Percentiles rank a stretch among this genome's conserved stretches.
These are phyloP conservation scores for Manis javanica DNA, from an alignment of 2,797 vertebrate species.

Conservation along the genomic window DNA sequence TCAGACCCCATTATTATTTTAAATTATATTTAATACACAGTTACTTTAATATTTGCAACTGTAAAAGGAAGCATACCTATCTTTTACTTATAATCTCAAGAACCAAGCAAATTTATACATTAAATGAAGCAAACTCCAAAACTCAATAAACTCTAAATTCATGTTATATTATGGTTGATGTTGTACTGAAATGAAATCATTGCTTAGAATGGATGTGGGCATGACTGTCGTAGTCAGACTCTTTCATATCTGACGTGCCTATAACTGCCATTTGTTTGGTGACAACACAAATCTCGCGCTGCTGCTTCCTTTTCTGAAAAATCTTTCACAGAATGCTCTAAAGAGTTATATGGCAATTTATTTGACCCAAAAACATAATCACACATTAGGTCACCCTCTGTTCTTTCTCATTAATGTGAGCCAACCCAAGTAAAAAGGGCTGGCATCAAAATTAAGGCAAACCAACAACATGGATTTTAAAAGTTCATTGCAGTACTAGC, in stretches of 20 bases:
- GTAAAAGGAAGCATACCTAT: neutral
- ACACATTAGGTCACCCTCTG: neutral
- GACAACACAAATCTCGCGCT: neutral
- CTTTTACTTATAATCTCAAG: neutral
- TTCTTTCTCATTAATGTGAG: neutral
- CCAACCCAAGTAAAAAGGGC: neutral
- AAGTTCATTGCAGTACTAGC: neutral
- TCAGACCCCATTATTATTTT: neutral
- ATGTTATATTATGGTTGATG: neutral
- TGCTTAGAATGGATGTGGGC: neutral
- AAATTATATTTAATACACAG: neutral
- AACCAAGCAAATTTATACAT: neutral
- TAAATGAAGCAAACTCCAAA: neutral
- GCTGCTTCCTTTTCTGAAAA: neutral
- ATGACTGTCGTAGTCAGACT: neutral
- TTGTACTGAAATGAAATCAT: neutral
- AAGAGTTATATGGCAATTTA: neutral
- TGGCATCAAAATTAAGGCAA: neutral
- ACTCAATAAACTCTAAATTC: neutral
- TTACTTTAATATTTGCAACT: neutral
- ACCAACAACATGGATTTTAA: neutral
- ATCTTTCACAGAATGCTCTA: neutral
- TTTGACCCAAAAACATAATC: neutral
- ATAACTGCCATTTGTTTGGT: neutral
- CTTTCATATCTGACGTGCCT: neutral